These are phyloP conservation scores for Leucophenga varia DNA, from an alignment of 1,140 invertebrate genomes.

Conservation along the genomic window DNA sequence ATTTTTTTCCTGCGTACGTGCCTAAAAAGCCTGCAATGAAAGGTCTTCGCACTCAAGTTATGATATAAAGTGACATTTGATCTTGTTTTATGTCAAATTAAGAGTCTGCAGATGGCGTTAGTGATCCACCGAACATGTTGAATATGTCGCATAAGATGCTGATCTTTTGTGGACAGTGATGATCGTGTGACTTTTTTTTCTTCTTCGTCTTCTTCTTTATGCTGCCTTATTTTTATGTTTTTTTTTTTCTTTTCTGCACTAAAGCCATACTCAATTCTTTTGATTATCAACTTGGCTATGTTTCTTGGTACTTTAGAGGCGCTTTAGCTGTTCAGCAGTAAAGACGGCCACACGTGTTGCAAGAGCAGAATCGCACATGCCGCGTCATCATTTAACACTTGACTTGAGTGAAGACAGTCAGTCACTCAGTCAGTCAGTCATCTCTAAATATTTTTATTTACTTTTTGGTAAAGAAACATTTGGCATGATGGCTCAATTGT, in stretches of 20 bases:
- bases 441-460: conserved; percentile 2
- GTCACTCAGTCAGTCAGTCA: conserved; percentile 34
- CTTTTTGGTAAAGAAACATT: conserved; percentile 1
- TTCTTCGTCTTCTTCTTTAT: conserved; percentile 7
- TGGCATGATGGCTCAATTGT: conserved; percentile 47
- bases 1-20: no score
- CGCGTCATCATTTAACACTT: conserved; percentile 50
- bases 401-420: conserved; percentile 27
- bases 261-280: no score
- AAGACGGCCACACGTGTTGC: conserved; percentile 39
- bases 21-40: no score
- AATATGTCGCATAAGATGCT: no score
- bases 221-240: conserved; percentile 10
- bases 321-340: conserved; percentile 37
- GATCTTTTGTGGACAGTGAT: no score
- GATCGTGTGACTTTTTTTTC: conserved; percentile 43
- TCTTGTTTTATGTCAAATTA: conserved; percentile 54
- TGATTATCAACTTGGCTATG: no score
- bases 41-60: conserved; percentile 24
- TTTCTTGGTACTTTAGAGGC: conserved; percentile 48
- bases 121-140: conserved; percentile 12
- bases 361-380: conserved; percentile 34
- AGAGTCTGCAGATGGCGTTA: conserved; percentile 43
- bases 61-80: conserved; percentile 53
- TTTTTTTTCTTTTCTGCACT: no score